Percentiles rank a stretch among this genome's conserved stretches.
phyloP scores from a whole-genome alignment of 2,888 invertebrate species.

The Aspidapion aeneum region DNA sequence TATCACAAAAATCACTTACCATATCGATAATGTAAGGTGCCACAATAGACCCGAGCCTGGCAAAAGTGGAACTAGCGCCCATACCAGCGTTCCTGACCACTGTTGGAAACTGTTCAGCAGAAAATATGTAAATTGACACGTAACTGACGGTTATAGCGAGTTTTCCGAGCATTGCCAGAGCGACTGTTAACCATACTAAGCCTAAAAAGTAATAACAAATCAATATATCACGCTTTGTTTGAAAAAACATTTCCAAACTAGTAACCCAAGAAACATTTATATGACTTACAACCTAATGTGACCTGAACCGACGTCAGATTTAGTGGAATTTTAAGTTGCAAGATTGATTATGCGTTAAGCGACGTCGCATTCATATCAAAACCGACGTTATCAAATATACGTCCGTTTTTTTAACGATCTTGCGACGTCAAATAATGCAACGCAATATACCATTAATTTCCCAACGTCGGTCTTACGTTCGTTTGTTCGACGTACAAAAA shows the following conservation, averaged over 20 bases:
- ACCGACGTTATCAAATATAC: too few relatives aligned
- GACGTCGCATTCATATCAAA: too few relatives aligned
- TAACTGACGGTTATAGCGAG: slow-evolving; percentile 70
- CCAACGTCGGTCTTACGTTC: too few relatives aligned
- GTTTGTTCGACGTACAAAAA: too few relatives aligned
- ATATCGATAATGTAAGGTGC: slow-evolving; percentile 58
- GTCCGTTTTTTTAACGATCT: too few relatives aligned
- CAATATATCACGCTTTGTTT: not conserved
- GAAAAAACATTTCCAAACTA: not conserved
- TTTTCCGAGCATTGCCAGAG: slow-evolving; percentile 68
- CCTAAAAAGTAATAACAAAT: slow-evolving; percentile 47
- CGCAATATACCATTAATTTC: too few relatives aligned
- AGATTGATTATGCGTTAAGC: too few relatives aligned
- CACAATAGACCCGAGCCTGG: slow-evolving; percentile 59
- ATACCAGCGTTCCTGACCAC: slow-evolving; percentile 64
- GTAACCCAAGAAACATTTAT: not conserved
- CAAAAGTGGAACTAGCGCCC: slow-evolving; percentile 61
- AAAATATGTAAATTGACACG: slow-evolving; percentile 69
- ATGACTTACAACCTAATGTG: too few relatives aligned
- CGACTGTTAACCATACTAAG: slow-evolving; percentile 54
- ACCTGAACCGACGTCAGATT: too few relatives aligned
- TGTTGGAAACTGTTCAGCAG: slow-evolving; percentile 75
- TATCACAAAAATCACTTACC: slow-evolving; percentile 46
- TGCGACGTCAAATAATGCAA: too few relatives aligned
- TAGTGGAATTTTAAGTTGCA: too few relatives aligned